Evolutionary conservation across 1,140 invertebrate genomes (phyloP).

Genomic region (Antheraea pernyi): DNA sequence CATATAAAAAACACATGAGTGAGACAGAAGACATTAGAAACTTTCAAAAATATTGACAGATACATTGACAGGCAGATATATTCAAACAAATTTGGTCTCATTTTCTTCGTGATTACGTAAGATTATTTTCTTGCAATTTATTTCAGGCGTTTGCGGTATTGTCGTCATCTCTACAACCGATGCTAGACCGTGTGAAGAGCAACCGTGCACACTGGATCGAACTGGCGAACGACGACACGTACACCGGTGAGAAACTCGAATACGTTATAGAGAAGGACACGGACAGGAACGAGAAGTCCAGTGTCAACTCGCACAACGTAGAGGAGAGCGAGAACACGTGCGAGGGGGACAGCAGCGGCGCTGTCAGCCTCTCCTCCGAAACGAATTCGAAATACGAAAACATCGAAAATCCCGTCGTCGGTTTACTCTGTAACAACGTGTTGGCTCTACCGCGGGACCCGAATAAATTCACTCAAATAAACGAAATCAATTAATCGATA

Average conservation of each 20-base stretch:
- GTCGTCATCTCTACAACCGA: constrained; percentile 87
- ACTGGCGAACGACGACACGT: constrained; percentile 81
- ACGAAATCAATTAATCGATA: constrained; percentile 52
- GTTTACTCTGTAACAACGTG: constrained; percentile 57
- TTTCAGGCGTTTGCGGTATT: constrained; percentile 90
- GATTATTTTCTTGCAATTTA: too few relatives aligned
- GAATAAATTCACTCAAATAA: constrained; percentile 59
- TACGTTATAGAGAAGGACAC: constrained; percentile 50
- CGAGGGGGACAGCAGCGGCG: constrained; percentile 68
- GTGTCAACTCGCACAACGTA: constrained; percentile 59
- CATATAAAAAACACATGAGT: too few relatives aligned
- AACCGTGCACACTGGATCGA: constrained; percentile 93
- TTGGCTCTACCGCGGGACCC: constrained; percentile 49
- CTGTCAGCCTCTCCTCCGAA: constrained; percentile 66
- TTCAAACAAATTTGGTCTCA: too few relatives aligned
- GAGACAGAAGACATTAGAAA: too few relatives aligned
- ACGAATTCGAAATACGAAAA: constrained; percentile 72
- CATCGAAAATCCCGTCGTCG: constrained; percentile 70
- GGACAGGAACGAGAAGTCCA: constrained; percentile 57
- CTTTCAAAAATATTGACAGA: too few relatives aligned
- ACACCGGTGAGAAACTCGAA: constrained; percentile 52
- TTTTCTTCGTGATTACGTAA: too few relatives aligned
- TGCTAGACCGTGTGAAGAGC: constrained; percentile 90
- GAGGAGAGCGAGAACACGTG: constrained; percentile 66
- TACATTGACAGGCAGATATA: too few relatives aligned